Conservation (phyloP, 2,113 vertebrate species). For the Centropus bengalensis region DNA sequence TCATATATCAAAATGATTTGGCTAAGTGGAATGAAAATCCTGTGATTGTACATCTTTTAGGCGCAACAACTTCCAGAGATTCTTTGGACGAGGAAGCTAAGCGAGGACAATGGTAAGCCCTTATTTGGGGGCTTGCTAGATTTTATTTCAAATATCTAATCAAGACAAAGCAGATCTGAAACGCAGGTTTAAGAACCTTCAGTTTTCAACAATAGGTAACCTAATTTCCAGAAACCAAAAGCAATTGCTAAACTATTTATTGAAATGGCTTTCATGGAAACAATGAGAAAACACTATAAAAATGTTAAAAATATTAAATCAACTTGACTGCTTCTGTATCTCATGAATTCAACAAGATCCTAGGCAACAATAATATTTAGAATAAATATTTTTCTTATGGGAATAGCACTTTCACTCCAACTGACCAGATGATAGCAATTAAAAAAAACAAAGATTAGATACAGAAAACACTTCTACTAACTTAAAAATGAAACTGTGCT, state of each 20-base stretch:
- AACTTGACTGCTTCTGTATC: slow-evolving; percentile 40
- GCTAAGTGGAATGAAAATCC: not conserved
- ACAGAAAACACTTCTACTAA: slow-evolving; percentile 14
- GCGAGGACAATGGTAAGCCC: not conserved
- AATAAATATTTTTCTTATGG: slow-evolving; percentile 62
- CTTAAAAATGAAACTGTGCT: not conserved
- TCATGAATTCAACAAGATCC: slow-evolving; percentile 56
- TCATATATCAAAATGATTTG: not conserved
- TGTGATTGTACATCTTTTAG: not conserved
- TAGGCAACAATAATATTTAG: slow-evolving; percentile 71
- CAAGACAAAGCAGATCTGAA: slow-evolving; percentile 13
- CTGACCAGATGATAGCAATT: slow-evolving; percentile 60
- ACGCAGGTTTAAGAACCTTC: not conserved
- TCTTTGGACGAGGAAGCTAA: not conserved
- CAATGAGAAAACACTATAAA: slow-evolving; percentile 53
- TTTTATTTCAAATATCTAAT: slow-evolving; percentile 14
- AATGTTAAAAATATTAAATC: slow-evolving; percentile 46
- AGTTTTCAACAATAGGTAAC: slow-evolving; percentile 17
- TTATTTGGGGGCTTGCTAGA: not conserved
- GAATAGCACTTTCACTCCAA: slow-evolving; percentile 54
- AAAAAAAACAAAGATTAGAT: slow-evolving; percentile 24
- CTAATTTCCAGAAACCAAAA: slow-evolving; percentile 49
- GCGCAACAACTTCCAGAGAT: not conserved
- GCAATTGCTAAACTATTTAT: slow-evolving; percentile 30
- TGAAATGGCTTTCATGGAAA: slow-evolving; percentile 61